Percentiles rank a stretch among this genome's conserved stretches.
Evolutionary conservation across 2,113 vertebrate genomes (phyloP).

Genomic region (Lasiurus cinereus): DNA sequence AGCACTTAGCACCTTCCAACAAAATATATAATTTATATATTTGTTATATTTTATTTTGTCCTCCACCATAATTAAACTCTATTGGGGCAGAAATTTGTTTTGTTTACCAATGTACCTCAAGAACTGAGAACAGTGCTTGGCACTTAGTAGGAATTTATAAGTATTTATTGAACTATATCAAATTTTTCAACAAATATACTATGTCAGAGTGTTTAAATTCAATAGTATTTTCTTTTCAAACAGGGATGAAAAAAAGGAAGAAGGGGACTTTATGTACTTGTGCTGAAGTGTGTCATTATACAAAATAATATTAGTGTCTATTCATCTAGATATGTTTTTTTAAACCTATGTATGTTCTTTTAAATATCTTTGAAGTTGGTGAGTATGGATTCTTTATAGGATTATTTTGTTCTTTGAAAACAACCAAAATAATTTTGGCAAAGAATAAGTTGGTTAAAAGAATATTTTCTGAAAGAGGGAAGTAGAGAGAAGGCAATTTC

Average conservation of each 20-base stretch:
- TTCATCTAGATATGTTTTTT: neutral
- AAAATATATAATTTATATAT: neutral
- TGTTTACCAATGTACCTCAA: neutral
- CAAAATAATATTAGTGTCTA: neutral
- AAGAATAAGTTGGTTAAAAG: neutral
- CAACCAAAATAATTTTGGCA: neutral
- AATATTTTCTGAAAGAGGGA: neutral
- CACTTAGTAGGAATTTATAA: neutral
- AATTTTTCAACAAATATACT: neutral
- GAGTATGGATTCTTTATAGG: neutral
- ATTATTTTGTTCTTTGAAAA: conserved; percentile 17
- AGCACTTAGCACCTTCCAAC: neutral
- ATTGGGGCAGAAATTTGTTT: neutral
- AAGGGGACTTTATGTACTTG: neutral
- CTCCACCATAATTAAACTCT: neutral
- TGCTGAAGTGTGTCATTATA: neutral
- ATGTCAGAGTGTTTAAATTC: neutral
- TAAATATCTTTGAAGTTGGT: neutral
- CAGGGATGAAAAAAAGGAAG: neutral
- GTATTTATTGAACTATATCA: neutral
- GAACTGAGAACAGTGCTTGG: neutral
- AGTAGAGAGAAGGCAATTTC: neutral
- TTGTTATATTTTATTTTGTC: neutral
- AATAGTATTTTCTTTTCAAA: neutral
- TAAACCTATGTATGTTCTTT: neutral